Percentiles rank a stretch among this genome's conserved stretches.
These are phyloP conservation scores for Ophion ellenae DNA, from an alignment of 2,888 invertebrate species.

Conservation along the genomic window DNA sequence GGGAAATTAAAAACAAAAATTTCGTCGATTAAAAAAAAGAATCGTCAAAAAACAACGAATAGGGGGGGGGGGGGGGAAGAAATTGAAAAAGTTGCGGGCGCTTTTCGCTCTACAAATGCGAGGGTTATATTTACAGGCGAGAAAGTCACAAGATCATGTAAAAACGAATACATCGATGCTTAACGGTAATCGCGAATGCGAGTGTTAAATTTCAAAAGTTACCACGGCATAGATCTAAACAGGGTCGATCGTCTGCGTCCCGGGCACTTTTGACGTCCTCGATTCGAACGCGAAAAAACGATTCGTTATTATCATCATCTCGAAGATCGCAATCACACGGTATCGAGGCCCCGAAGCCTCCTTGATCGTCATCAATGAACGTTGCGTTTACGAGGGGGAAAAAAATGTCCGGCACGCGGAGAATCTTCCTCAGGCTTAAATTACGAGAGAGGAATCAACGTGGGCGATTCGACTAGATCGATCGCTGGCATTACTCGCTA, in stretches of 20 bases:
- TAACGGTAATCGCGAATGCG: conserved; percentile 57
- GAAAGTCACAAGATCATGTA: conserved; percentile 41
- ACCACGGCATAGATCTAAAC: conserved; percentile 13
- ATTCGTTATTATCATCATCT: no score
- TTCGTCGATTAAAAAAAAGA: no score
- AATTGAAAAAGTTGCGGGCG: background rate
- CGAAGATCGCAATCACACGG: no score
- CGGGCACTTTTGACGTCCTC: background rate
- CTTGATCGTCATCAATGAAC: background rate
- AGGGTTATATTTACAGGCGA: conserved; percentile 71
- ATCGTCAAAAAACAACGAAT: background rate
- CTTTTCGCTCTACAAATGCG: background rate
- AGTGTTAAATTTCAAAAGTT: conserved; percentile 30
- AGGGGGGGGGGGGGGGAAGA: no score
- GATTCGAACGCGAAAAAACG: background rate
- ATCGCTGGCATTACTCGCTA: conserved; percentile 25
- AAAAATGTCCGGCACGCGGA: background rate
- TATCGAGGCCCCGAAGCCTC: no score
- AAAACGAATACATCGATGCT: conserved; percentile 62
- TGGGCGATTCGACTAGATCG: conserved; percentile 46
- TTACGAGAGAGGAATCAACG: conserved; percentile 29
- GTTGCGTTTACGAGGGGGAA: background rate
- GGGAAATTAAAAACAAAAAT: no score
- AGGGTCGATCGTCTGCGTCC: background rate
- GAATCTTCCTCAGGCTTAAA: background rate